Percentiles rank a stretch among this genome's conserved stretches.
phyloP scores from a whole-genome alignment of 1,140 invertebrate genomes.

The Ceratoteleas bidentatus region DNA sequence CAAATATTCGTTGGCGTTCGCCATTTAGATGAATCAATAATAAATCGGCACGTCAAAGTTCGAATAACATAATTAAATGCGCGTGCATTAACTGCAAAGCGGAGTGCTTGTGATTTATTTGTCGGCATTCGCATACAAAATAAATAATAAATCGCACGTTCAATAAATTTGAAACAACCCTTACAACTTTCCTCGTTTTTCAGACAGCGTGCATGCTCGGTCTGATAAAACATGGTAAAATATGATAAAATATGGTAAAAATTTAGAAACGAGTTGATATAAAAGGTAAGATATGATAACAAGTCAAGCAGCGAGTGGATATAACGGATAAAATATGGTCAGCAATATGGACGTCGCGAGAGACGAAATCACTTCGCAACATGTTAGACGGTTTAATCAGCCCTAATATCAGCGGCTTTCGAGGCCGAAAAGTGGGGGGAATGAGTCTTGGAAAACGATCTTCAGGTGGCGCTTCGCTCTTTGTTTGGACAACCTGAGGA shows the following conservation, averaged over 20 bases:
- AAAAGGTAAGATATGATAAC: constrained; percentile 44
- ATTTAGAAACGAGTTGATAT: constrained; percentile 35
- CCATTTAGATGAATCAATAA: too few species aligned
- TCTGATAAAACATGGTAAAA: constrained; percentile 30
- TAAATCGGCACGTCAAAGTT: neutral
- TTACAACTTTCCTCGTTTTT: constrained; percentile 32
- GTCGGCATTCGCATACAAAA: neutral
- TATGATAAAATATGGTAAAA: constrained; percentile 39
- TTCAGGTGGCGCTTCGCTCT: neutral
- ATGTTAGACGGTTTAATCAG: constrained; percentile 9
- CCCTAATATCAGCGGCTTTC: neutral
- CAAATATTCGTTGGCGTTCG: too few species aligned
- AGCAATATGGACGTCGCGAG: constrained; percentile 22
- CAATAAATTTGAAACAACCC: constrained; percentile 27
- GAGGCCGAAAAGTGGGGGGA: neutral
- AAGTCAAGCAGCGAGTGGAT: constrained; percentile 18
- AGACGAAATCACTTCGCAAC: constrained; percentile 23
- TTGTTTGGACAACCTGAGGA: too few species aligned
- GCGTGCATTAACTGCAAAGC: neutral
- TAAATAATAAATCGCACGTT: constrained; percentile 6
- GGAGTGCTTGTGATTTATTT: neutral
- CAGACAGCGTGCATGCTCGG: constrained; percentile 4
- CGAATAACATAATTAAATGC: neutral
- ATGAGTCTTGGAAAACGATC: too few species aligned
- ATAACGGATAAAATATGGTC: constrained; percentile 36